Conservation (phyloP, 2,113 vertebrate genomes). For the Ctenomys sociabilis region DNA sequence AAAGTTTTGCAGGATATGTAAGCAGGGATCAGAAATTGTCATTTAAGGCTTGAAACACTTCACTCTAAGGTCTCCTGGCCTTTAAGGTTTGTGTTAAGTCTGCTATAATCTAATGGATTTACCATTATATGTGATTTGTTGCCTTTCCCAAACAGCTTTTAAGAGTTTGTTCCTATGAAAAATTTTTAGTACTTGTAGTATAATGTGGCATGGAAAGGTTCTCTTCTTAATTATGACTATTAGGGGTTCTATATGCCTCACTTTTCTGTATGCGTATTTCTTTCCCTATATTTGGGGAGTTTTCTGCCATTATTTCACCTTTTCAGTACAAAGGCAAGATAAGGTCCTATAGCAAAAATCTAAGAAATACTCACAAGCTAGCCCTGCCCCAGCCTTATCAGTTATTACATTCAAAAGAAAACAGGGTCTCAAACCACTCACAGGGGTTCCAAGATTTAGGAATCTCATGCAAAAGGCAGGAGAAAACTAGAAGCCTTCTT, state of each 20-base stretch:
- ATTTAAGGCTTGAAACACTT: neutral
- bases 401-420: slow-evolving; percentile 52
- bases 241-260: neutral
- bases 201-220: neutral
- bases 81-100: neutral
- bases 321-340: slow-evolving; percentile 42
- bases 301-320: neutral
- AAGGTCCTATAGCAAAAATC: slow-evolving; percentile 2
- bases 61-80: neutral
- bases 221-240: neutral
- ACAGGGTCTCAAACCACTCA: neutral
- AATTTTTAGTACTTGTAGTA: neutral
- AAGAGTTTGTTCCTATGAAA: neutral
- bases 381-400: neutral
- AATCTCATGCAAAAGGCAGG: slow-evolving; percentile 32
- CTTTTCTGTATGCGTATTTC: neutral
- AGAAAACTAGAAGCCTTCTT: neutral
- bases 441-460: neutral
- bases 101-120: neutral
- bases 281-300: neutral
- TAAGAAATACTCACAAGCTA: neutral
- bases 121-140: neutral
- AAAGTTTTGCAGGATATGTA: neutral
- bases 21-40: neutral
- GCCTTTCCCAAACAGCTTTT: neutral